Base-by-base conservation (phyloP, 2,888 invertebrate species). In the Tenthredo notha region DNA sequence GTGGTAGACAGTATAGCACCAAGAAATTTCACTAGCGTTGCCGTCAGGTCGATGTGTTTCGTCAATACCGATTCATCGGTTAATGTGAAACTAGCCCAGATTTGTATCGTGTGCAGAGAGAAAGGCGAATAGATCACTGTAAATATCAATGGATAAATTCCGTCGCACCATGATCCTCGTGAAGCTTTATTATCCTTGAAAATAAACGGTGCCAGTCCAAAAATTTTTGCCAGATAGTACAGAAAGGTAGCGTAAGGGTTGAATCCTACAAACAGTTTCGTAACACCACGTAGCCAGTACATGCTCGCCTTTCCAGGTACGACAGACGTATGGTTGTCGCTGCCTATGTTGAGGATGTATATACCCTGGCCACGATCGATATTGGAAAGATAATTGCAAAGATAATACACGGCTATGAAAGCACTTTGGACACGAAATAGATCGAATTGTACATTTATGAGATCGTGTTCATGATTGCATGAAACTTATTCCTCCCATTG, bases 171-270 rank as follows among this genome's bases (percentile, higher is more conserved):
- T 21, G 80, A 80, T 33, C 61, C 40, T 1, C 12, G 37, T 3
- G n/a, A 61, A n/a, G 21, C 58, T 80, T 40, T 37, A n/a, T 80
- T 40, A 7, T 61, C 21, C 21, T 47, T n/a, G 0, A 80, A 25
- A 2, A 10, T 25, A 21, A 80, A 80, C 61, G 80, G 80, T 58
- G 80, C 80, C n/a, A 80, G 37, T 61, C 80, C 80, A 58, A 18
- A 80, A 12, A 37, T 33, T 40, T 61, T 80, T 9, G 61, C 61
- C 37, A 80, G 6, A 15, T 58, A 61, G 80, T 80, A 80, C 15
- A 80, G 50, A 29, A 47, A 29, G 6, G 25, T 50, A 18, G 37
- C 50, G 75, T 25, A 50, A 47, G 29, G 18, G 29, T 50, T 77
- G 7, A 6, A 29, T 18, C 50, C 5, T 21, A 50, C 50, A n/a